Evolutionary conservation across 2,888 invertebrate species (phyloP), one percentile per base, ranked within the genome.

Genomic region (Bombylius discolor): DNA sequence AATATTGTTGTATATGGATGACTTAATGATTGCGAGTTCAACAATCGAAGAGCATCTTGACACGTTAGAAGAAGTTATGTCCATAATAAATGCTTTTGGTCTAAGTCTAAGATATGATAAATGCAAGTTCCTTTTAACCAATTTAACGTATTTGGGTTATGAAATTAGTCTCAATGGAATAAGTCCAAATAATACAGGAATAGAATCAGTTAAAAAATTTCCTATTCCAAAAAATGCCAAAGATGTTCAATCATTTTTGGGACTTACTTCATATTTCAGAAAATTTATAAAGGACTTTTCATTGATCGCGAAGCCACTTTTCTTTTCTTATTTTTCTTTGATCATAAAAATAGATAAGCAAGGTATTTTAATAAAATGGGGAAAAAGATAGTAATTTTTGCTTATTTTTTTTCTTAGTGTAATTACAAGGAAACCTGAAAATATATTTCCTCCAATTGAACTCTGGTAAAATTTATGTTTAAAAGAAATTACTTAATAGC

Each of bases 221-320:
- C 55, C 51, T 14, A 6, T 49, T 5, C 65, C 64, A 7, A 58
- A 51, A 34, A 59, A 60, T 57, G 48, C 47, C 11, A 62, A 62
- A 55, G 60, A 62, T 13, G 44, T 68, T 11, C 64, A 55, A 53
- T 53, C 36, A 36, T 36, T 36, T 4, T 47, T 59, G 12, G 58
- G 56, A 14, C 55, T 60, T 39, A 58, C 58, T 39, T 59, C 56
- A 12, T 59, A 57, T 34, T 57, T 61, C 31, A 63, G 63, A 23
- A 64, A 62, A 56, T 67, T 65, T 56, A 64, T 69, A 36, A 63
- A 63, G 12, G 61, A 65, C 53, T 56, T 63, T 54, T 31, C 58
- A n/a, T 49, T 49, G 14, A 53, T 58, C n/a, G 66, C 67, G 9
- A 64, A 65, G 56, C 67, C 68, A 1, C 55, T 68, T n/a, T n/a